phyloP scores from a whole-genome alignment of 1,140 invertebrate species.

The Idris sp. region DNA sequence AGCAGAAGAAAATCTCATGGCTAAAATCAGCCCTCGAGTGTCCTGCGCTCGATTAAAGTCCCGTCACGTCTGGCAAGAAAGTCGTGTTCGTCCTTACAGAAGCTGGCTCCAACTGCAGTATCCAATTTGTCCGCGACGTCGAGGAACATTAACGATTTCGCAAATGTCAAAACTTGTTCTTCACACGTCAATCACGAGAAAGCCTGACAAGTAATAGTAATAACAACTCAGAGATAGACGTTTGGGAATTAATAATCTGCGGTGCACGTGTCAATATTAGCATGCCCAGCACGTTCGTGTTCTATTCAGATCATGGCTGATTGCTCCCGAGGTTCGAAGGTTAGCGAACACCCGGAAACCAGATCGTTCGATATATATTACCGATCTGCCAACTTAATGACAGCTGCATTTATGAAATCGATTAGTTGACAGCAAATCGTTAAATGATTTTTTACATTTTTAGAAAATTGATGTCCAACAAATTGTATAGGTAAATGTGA shows the following conservation, averaged over 20 bases:
- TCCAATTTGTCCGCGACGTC: constrained; percentile 42
- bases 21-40: constrained; percentile 35
- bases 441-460: too few relatives aligned
- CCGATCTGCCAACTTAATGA: constrained; percentile 42
- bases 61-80: constrained; percentile 52
- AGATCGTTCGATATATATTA: constrained; percentile 50
- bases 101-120: constrained; percentile 32
- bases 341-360: constrained; percentile 45
- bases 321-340: constrained; percentile 50
- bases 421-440: constrained; percentile 34
- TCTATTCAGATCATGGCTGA: constrained; percentile 57
- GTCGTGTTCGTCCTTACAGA: constrained; percentile 35
- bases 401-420: constrained; percentile 34
- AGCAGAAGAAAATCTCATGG: constrained; percentile 27
- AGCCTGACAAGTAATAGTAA: constrained; percentile 29
- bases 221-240: constrained; percentile 33
- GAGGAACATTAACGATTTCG: constrained; percentile 29
- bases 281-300: constrained; percentile 48
- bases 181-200: constrained; percentile 39
- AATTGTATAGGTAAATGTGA: too few relatives aligned
- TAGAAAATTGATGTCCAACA: too few relatives aligned
- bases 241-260: constrained; percentile 40
- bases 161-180: constrained; percentile 38
- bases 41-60: constrained; percentile 46
- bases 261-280: constrained; percentile 33